Conservation (phyloP, 2,113 vertebrate genomes). For the Campylorhamphus procurvoides region DNA sequence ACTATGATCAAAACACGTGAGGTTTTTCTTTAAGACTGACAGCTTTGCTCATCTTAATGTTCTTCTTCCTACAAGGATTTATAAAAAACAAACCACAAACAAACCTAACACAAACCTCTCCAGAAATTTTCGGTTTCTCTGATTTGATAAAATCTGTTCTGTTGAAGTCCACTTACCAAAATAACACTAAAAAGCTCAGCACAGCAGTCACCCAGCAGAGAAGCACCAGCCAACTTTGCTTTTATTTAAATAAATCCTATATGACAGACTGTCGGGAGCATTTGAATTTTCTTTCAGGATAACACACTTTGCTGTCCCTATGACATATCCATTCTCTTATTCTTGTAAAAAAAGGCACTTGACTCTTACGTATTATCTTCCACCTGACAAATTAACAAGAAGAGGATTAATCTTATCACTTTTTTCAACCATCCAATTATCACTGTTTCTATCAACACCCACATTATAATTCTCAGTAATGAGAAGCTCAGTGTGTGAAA, state of each 20-base stretch:
- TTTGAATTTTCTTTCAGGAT: constrained; percentile 14
- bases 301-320: neutral
- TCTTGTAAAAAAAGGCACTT: neutral
- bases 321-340: neutral
- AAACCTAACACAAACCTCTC: neutral
- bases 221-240: neutral
- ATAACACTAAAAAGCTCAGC: neutral
- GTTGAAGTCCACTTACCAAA: neutral
- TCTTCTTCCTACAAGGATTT: neutral
- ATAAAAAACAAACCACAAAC: neutral
- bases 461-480: neutral
- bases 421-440: neutral
- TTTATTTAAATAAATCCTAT: constrained; percentile 6
- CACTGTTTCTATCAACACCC: neutral
- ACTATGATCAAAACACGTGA: neutral
- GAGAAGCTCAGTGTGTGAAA: neutral
- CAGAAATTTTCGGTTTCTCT: neutral
- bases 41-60: neutral
- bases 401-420: neutral
- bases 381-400: neutral
- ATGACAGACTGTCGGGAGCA: neutral
- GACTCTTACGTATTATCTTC: neutral
- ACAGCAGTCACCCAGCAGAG: neutral
- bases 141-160: neutral
- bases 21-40: neutral